Base-by-base conservation (phyloP, 2,888 invertebrate species). In the Globia sparganii region DNA sequence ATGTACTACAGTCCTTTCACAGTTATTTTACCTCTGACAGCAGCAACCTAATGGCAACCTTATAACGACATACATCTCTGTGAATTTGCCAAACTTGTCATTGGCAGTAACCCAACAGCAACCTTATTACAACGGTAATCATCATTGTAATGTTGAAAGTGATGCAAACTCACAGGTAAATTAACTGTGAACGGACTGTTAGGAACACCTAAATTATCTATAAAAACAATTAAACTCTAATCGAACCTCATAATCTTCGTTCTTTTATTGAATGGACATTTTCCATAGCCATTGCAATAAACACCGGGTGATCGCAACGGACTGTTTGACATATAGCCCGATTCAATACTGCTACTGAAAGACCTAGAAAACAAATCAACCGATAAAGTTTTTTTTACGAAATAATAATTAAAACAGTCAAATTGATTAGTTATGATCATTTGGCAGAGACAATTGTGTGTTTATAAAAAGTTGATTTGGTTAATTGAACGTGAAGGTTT, bases 241-340 rank as follows among this genome's bases (percentile, higher is more conserved):
- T 85, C 49, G 56, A 76, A 84, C 73, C 88, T 89, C 85, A 77
- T 88, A 78, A 81, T 90, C 80, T 88, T 91, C 87, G 76, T 86
- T 87, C 64, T 87, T 83, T 89, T 91, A 86, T 84, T 92, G 70
- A 95, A 92, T 61, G 88, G 78, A 86, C 94, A 94, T 87, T 92
- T 91, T 34, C 91, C 89, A 66, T 78, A 87, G 40, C 93, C 94
- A 75, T 92, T 93, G 86, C 93, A 94, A 85, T 93, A 94, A 4
- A 91, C 68, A 6, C 83, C 83, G 11, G 89, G 89, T 4, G 90
- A 87, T 68, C 79, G 78, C 25, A 73, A 56, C 25, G 91, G 89
- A 83, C 89, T 91, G 66, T 89, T 91, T 15, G 95, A 91, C 40
- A 78, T 81, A 85, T 94, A 95, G 15, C 94, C 95, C 46, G 95